Conservation (phyloP, 2,888 invertebrate genomes). For the Coenonympha arcania region DNA sequence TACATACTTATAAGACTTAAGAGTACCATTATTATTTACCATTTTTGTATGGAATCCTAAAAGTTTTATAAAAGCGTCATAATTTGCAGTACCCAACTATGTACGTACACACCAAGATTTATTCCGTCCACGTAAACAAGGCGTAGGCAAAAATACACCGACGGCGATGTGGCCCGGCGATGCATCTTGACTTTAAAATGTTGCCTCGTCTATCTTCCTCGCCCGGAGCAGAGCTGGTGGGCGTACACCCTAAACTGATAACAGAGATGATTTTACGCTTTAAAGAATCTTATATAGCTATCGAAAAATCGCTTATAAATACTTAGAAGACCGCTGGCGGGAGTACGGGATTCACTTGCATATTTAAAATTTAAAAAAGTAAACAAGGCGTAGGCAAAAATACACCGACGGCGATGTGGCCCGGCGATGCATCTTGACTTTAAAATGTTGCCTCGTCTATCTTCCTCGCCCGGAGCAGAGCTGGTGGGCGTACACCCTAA, state of each 20-base stretch:
- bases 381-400: conserved; percentile 41
- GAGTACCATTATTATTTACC: too few species aligned
- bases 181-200: conserved; percentile 27
- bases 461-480: too few species aligned
- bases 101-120: conserved; percentile 34
- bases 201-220: conserved; percentile 3
- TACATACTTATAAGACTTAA: too few species aligned
- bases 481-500: too few species aligned
- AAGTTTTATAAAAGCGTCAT: too few species aligned
- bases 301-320: too few species aligned
- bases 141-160: conserved; percentile 43
- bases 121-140: conserved; percentile 37
- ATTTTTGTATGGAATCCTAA: not conserved
- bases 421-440: conserved; percentile 29
- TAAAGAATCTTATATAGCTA: too few species aligned
- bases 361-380: too few species aligned
- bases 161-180: conserved; percentile 30
- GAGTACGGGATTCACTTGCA: too few species aligned
- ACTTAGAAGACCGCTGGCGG: too few species aligned
- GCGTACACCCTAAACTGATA: not conserved
- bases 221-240: not conserved
- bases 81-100: conserved; percentile 25
- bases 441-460: conserved; percentile 11
- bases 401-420: conserved; percentile 31
- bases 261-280: not conserved